Evolutionary conservation across 1,140 invertebrate genomes (phyloP).

Genomic region (Oryzaephilus surinamensis): DNA sequence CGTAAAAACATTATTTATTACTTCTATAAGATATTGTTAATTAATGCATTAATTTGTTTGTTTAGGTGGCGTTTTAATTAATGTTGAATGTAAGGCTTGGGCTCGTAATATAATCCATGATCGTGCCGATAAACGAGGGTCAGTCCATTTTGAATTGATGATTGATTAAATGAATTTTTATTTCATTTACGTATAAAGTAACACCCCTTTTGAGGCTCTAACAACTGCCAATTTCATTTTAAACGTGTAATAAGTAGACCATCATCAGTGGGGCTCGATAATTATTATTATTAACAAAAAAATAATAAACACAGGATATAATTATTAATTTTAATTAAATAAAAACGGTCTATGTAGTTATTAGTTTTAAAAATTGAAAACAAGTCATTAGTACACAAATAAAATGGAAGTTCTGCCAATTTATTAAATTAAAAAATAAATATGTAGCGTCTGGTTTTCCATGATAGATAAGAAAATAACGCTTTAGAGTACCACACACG

Average conservation of each 20-base stretch:
- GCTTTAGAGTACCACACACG: no score
- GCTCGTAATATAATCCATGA: constrained; percentile 86
- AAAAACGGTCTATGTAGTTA: constrained; percentile 29
- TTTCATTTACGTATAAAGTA: constrained; percentile 1
- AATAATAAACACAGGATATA: not conserved
- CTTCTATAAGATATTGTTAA: not conserved
- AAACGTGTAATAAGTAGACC: constrained; percentile 4
- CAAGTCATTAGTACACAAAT: constrained; percentile 6
- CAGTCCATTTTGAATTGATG: constrained; percentile 92
- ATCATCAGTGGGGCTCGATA: constrained; percentile 1
- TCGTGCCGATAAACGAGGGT: constrained; percentile 76
- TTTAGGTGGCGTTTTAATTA: constrained; percentile 77
- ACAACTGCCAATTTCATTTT: constrained; percentile 35
- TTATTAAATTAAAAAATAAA: no score
- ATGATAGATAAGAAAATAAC: no score
- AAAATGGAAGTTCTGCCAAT: constrained; percentile 20
- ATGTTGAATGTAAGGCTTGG: constrained; percentile 95
- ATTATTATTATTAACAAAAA: constrained; percentile 7
- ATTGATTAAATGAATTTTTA: constrained; percentile 60
- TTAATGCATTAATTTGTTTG: constrained; percentile 15
- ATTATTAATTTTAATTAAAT: not conserved
- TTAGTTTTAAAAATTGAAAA: constrained; percentile 19
- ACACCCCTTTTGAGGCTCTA: constrained; percentile 7
- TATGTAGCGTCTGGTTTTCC: no score
- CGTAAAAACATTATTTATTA: constrained; percentile 34